Base-by-base conservation (phyloP, 2,888 invertebrate genomes). In the Ceraclea dissimilis region DNA sequence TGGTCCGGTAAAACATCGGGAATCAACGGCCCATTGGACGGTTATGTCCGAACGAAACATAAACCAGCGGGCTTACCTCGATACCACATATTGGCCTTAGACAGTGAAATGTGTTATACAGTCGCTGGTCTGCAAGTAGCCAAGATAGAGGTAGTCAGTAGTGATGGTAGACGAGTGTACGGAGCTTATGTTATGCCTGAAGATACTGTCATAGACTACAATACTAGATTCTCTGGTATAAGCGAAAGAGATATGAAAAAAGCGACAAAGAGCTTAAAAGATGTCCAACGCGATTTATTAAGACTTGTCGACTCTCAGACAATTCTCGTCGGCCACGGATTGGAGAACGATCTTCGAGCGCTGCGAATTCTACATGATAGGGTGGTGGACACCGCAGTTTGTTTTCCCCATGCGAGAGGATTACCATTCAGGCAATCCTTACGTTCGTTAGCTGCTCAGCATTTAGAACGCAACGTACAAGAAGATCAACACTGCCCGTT, bases 51-150 rank as follows among this genome's bases (percentile, higher is more conserved):
- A 50, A 86, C 87, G 1, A 70, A 74, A 56, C 73, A 73, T 48
- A 71, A 74, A 49, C 74, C 78, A 6, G 80, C 82, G 55, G 69
- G 72, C 58, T 69, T 72, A 59, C 71, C 70, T 56, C 74, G 75
- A 0, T 51, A 56, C 2, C 51, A 43, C 26, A 83, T 90, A 1
- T 94, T 86, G 70, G 90, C 93, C 1, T 69, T 98, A 20, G 99
- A 99, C 73, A 95, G 97, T 70, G 98, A 99, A 75, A 98, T 97
- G 97, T 91, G 92, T 65, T 96, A 88, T 70, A 96, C 96, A 2
- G 85, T 85, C 0, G 77, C 79, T 18, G 97, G 97, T 1, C 74
- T 90, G 49, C 96, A 97, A 71, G 72, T 95, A 54, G 88, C 91
- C 18, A 86, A 93, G 70, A 84, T 97, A 22, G 92, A 94, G 6